phyloP scores from a whole-genome alignment of 1,140 invertebrate genomes.

The Acromyrmex heyeri region DNA sequence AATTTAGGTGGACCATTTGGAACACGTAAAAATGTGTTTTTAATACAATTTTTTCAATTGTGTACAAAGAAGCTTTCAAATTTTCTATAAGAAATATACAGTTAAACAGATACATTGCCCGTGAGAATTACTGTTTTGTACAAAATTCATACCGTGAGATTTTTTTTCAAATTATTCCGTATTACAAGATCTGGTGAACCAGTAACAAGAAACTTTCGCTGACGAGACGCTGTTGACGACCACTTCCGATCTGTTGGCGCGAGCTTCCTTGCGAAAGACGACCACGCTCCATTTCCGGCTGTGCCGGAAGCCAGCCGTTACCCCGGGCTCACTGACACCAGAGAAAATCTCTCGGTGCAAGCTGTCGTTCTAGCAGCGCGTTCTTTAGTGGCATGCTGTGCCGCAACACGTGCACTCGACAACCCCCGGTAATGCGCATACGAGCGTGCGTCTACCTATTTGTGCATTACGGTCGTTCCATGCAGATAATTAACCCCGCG shows the following conservation, averaged over 20 bases:
- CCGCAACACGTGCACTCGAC: conserved; percentile 46
- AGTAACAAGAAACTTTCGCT: conserved; percentile 17
- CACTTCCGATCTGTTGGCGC: conserved; percentile 46
- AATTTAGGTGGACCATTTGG: too few relatives aligned
- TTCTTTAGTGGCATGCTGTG: conserved; percentile 24
- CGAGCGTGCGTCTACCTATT: conserved; percentile 42
- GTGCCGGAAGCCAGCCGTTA: conserved; percentile 57
- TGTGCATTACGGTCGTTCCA: conserved; percentile 18
- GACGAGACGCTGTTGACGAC: conserved; percentile 28
- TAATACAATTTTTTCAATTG: too few relatives aligned
- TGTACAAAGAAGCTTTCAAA: not conserved
- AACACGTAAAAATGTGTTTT: too few relatives aligned
- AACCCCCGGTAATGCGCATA: conserved; percentile 37
- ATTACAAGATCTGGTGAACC: conserved; percentile 24
- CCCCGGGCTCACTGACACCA: conserved; percentile 54
- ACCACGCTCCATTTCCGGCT: conserved; percentile 55
- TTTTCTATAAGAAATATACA: not conserved
- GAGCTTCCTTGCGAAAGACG: conserved; percentile 34
- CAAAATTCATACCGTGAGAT: not conserved
- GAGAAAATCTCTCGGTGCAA: conserved; percentile 61
- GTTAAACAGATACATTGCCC: not conserved
- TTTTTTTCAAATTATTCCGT: not conserved
- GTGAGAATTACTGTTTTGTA: not conserved
- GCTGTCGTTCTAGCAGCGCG: conserved; percentile 32
- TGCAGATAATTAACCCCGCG: conserved; percentile 39